Evolutionary conservation across 2,113 vertebrate species (phyloP), one percentile per base, ranked within the genome.

Genomic region (Macheiramphus alcinus): DNA sequence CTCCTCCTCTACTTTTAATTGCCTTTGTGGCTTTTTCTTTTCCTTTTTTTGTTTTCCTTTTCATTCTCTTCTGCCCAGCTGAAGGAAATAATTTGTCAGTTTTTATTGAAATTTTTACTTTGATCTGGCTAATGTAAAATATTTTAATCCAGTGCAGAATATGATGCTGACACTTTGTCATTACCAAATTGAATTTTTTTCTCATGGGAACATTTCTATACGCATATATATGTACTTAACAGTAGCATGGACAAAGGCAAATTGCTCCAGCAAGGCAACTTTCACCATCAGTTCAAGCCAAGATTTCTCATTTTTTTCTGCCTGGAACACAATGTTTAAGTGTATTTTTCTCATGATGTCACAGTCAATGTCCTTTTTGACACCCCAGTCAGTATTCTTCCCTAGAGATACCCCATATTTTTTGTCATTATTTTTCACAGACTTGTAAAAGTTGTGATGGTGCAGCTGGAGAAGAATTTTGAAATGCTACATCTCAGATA

Each of bases 41-140:
- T 94, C 53, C 27, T 23, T 36, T 73, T 61, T 76, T 79, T 81
- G 23, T 95, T 91, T 88, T 89, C 16, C 34, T 92, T 91, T 90
- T 89, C 32, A 73, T 94, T 95, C 31, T 88, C 6, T 92, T 93
- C 68, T 94, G 48, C 34, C 31, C 61, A 79, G 40, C 53, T 96
- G 81, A 80, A 86, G 86, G 90, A 94, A 88, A 85, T n/a, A 70
- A 85, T 71, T 93, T 90, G 47, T 84, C 53, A 58, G 52, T 34
- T 86, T 40, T 42, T 95, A 90, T 23, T 90, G 85, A 94, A 74
- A n/a, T 67, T 47, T 95, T 94, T 93, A 67, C 86, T 96, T 94
- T 95, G 58, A 96, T 96, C 65, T 96, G 50, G 36, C 15, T 74
- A 83, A 53, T 75, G 31, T 36, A 68, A 94, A 88, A 79, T 93